Conservation (phyloP, 2,797 vertebrate genomes). For the Channallabes apus region DNA sequence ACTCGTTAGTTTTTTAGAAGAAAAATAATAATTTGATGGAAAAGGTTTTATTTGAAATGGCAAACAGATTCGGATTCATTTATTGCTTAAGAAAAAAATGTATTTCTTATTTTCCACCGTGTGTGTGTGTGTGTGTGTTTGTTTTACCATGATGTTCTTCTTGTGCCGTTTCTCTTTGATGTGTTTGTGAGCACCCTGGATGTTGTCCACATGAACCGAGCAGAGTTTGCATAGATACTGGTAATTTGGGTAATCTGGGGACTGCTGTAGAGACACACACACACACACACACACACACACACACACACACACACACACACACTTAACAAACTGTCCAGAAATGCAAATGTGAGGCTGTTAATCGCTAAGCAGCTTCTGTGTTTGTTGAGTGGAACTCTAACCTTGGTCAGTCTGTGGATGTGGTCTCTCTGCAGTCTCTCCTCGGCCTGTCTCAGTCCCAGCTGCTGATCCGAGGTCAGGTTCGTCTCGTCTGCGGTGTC, state of each 20-base stretch:
- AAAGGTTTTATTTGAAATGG: neutral
- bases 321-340: neutral
- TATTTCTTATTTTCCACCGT: neutral
- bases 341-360: too few species aligned
- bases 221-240: slow-evolving; percentile 98
- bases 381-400: slow-evolving; percentile 60
- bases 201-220: slow-evolving; percentile 95
- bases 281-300: too few species aligned
- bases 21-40: neutral
- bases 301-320: slow-evolving; percentile 18
- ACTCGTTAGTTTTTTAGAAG: too few species aligned
- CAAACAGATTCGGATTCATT: neutral
- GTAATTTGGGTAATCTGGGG: slow-evolving; percentile 93
- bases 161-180: slow-evolving; percentile 99
- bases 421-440: slow-evolving; percentile 95
- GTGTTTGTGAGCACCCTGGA: slow-evolving; percentile 97
- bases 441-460: slow-evolving; percentile 96
- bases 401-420: slow-evolving; percentile 91
- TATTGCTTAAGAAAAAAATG: neutral
- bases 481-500: slow-evolving; percentile 74
- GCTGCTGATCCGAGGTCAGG: slow-evolving; percentile 87
- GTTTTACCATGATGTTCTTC: slow-evolving; percentile 93
- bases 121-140: neutral
- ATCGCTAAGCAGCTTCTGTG: too few species aligned
- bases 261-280: slow-evolving; percentile 82